Evolutionary conservation across 1,140 invertebrate genomes (phyloP).

Genomic region (Aphidius gifuensis): DNA sequence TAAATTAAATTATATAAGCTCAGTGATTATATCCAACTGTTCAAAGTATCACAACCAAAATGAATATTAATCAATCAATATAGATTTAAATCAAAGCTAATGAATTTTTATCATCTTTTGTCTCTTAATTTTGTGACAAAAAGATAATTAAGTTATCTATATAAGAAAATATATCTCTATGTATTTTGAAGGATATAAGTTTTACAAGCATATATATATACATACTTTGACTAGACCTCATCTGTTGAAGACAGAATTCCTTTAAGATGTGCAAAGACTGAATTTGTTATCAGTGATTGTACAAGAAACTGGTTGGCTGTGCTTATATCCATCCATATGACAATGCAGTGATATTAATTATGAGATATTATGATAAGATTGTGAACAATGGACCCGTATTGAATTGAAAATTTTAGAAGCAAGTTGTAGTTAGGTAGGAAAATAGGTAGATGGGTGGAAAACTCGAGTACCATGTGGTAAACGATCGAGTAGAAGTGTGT

Average conservation of each 20-base stretch:
- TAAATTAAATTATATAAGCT: no score
- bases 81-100: no score
- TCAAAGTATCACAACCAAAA: no score
- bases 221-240: conserved; percentile 3
- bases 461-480: conserved; percentile 14
- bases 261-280: background rate
- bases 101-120: no score
- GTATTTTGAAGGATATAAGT: no score
- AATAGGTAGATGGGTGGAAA: background rate
- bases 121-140: no score
- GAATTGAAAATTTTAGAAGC: conserved; percentile 47
- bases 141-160: no score
- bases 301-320: conserved; percentile 47
- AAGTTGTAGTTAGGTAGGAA: background rate
- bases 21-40: no score
- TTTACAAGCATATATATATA: background rate
- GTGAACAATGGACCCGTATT: conserved; percentile 56
- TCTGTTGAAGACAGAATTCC: conserved; percentile 7
- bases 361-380: conserved; percentile 57
- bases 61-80: no score
- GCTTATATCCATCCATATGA: conserved; percentile 53
- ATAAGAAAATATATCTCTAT: no score
- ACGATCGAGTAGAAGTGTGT: conserved; percentile 8
- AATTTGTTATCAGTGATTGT: conserved; percentile 47
- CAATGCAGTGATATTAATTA: conserved; percentile 58